Evolutionary conservation across 2,888 invertebrate species (phyloP).

Genomic region (Willowsia nigromaculata): DNA sequence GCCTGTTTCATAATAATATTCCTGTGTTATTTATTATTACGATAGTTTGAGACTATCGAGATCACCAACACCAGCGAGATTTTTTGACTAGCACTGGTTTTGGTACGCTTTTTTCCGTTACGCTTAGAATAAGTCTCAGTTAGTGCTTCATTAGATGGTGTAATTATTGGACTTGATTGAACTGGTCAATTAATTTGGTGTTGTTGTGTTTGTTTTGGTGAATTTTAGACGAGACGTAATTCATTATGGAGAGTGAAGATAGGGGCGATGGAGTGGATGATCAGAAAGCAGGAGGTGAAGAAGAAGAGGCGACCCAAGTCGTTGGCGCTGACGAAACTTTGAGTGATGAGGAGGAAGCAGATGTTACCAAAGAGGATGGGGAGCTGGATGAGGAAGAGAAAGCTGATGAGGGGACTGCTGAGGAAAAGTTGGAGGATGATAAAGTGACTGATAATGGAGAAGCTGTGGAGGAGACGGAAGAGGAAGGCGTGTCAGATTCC

Average conservation of each 20-base stretch:
- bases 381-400: slow-evolving; percentile 50
- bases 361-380: slow-evolving; percentile 55
- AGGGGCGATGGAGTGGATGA: neutral
- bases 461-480: slow-evolving; percentile 35
- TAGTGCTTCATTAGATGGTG: neutral
- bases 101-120: too few species aligned
- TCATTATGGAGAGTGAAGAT: slow-evolving; percentile 27
- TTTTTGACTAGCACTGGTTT: neutral
- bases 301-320: neutral
- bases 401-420: slow-evolving; percentile 64
- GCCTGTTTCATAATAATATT: slow-evolving; percentile 57
- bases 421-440: slow-evolving; percentile 22
- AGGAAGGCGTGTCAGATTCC: slow-evolving; percentile 54
- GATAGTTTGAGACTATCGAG: neutral
- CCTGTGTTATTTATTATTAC: slow-evolving; percentile 6
- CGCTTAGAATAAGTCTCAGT: neutral
- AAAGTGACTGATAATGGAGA: slow-evolving; percentile 22
- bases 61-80: neutral
- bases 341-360: slow-evolving; percentile 66
- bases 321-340: slow-evolving; percentile 40
- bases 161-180: neutral
- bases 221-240: neutral
- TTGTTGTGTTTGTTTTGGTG: neutral
- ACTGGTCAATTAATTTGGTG: neutral
- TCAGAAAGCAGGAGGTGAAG: slow-evolving; percentile 65